Percentiles rank a stretch among this genome's conserved stretches.
Conservation (phyloP, 2,888 invertebrate genomes). For the Caenorhabditis doughertyi region DNA sequence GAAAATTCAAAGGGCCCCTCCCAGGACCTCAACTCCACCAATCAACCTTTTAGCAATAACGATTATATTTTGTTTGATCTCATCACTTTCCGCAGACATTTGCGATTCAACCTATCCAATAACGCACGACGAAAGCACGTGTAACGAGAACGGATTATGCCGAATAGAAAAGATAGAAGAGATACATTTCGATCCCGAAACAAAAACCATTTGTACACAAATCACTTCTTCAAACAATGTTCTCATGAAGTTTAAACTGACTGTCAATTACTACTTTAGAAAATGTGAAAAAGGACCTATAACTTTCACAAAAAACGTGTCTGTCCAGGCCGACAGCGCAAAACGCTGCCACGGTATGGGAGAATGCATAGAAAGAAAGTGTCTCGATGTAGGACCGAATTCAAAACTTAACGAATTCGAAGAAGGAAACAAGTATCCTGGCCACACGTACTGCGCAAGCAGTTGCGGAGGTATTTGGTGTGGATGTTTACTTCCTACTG, state of each 20-base stretch:
- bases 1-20: not conserved
- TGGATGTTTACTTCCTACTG: not conserved
- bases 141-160: not conserved
- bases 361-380: slow-evolving; percentile 20
- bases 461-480: slow-evolving; percentile 27
- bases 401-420: not conserved
- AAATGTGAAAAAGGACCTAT: slow-evolving; percentile 5
- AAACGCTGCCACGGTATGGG: slow-evolving; percentile 25
- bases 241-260: no score
- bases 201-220: not conserved
- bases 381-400: not conserved
- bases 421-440: slow-evolving; percentile 18
- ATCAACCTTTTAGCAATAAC: not conserved
- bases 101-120: not conserved
- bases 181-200: not conserved
- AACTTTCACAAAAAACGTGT: slow-evolving; percentile 2
- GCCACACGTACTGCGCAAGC: not conserved
- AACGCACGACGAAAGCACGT: not conserved
- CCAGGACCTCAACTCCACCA: not conserved
- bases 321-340: not conserved
- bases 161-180: not conserved
- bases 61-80: not conserved
- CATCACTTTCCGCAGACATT: not conserved
- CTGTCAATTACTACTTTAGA: not conserved
- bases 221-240: not conserved